Evolutionary conservation across 2,113 vertebrate genomes (phyloP).

Genomic region (Azemiops feae): DNA sequence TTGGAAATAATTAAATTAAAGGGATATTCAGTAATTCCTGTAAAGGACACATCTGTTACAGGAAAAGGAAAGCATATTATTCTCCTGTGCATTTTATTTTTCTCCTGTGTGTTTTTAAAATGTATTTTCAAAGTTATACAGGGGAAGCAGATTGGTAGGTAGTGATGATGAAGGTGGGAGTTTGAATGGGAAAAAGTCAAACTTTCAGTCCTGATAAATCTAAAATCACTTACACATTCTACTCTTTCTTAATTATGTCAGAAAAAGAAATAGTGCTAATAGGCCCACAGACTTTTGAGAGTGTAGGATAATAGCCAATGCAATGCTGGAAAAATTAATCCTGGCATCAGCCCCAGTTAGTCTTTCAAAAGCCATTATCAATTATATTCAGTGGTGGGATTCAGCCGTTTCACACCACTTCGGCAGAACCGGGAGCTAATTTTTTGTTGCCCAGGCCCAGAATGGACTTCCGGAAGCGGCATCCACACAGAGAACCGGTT

Average conservation of each 20-base stretch:
- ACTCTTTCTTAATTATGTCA: neutral
- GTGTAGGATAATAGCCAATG: neutral
- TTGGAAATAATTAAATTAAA: neutral
- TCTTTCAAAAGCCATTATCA: neutral
- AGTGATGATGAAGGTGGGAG: neutral
- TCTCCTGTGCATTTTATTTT: neutral
- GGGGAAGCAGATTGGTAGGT: neutral
- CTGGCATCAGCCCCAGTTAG: neutral
- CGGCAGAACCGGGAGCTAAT: too few relatives aligned
- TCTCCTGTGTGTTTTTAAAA: neutral
- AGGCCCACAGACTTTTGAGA: neutral
- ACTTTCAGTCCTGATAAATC: neutral
- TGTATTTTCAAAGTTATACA: neutral
- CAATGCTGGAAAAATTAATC: neutral
- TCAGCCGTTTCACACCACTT: too few relatives aligned
- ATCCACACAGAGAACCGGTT: too few relatives aligned
- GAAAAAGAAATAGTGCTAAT: neutral
- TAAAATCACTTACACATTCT: neutral
- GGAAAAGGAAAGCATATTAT: neutral
- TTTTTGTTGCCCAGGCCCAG: too few relatives aligned
- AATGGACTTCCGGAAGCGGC: too few relatives aligned
- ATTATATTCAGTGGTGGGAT: neutral
- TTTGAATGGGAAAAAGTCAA: neutral
- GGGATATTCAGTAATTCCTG: neutral
- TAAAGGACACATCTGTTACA: neutral